These are phyloP conservation scores for Callaeas wilsoni DNA, from an alignment of 2,113 vertebrate genomes.

Conservation along the genomic window DNA sequence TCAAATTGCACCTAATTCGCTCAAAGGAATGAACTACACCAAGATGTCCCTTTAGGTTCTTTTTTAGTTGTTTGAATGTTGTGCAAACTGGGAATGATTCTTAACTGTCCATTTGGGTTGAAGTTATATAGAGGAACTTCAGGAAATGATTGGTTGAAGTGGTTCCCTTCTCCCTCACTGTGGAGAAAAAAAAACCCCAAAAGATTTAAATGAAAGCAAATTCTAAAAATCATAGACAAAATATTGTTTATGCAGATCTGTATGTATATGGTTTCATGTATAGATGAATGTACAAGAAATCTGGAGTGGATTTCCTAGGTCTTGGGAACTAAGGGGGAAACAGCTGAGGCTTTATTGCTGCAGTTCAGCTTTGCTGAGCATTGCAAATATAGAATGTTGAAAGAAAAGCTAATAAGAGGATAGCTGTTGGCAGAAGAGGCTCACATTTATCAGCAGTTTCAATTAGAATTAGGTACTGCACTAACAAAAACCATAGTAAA, in stretches of 20 bases:
- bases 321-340: not conserved
- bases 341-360: not conserved
- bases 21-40: not conserved
- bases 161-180: not conserved
- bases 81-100: not conserved
- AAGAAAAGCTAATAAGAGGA: conserved; percentile 13
- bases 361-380: conserved; percentile 11
- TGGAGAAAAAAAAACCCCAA: not conserved
- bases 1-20: not conserved
- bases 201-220: not conserved
- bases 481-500: not conserved
- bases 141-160: not conserved
- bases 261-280: not conserved
- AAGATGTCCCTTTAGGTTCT: not conserved
- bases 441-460: not conserved
- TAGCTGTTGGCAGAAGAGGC: not conserved
- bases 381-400: not conserved
- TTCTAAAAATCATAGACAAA: not conserved
- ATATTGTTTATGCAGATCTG: not conserved
- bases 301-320: not conserved
- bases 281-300: not conserved
- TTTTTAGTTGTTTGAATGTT: not conserved
- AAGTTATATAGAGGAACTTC: not conserved
- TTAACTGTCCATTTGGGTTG: not conserved
- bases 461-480: not conserved